Evolutionary conservation across 2,888 invertebrate genomes (phyloP).

Genomic region (Trisateles emortualis): DNA sequence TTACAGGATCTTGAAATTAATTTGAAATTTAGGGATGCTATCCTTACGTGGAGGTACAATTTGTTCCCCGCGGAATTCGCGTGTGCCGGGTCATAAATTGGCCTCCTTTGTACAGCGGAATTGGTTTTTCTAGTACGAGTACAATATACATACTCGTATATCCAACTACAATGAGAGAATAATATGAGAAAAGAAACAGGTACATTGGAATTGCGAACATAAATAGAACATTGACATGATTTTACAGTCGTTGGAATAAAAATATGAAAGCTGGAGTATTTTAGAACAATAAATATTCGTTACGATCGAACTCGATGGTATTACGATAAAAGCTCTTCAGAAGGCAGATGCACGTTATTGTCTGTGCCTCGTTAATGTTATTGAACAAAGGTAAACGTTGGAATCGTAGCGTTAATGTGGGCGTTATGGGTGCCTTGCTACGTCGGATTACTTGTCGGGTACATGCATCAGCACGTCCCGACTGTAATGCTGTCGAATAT

Average conservation of each 20-base stretch:
- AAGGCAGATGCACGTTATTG: conserved; percentile 1
- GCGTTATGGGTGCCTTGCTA: conserved; percentile 29
- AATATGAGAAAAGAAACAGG: conserved; percentile 44
- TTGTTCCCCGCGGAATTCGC: conserved; percentile 50
- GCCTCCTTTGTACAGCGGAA: conserved; percentile 70
- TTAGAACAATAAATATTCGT: conserved; percentile 14
- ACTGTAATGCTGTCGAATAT: conserved; percentile 70
- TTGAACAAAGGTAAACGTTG: conserved; percentile 39
- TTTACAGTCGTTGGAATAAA: conserved; percentile 4
- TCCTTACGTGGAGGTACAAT: conserved; percentile 32
- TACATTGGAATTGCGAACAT: conserved; percentile 14
- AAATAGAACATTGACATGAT: conserved; percentile 3
- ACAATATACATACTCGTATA: conserved; percentile 59
- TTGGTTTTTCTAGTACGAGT: conserved; percentile 75
- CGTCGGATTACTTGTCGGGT: conserved; percentile 51
- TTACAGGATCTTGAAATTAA: conserved; percentile 54
- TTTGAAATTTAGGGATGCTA: conserved; percentile 50
- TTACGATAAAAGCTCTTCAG: conserved; percentile 23
- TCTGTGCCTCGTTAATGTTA: conserved; percentile 21
- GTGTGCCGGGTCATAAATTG: conserved; percentile 72
- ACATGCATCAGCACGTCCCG: conserved; percentile 74
- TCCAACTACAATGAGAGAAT: conserved; percentile 49
- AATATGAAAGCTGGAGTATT: neutral
- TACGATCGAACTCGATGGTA: conserved; percentile 20
- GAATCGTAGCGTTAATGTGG: conserved; percentile 37